Evolutionary conservation across 2,888 invertebrate species (phyloP).

Genomic region (Loripinus fragilis): DNA sequence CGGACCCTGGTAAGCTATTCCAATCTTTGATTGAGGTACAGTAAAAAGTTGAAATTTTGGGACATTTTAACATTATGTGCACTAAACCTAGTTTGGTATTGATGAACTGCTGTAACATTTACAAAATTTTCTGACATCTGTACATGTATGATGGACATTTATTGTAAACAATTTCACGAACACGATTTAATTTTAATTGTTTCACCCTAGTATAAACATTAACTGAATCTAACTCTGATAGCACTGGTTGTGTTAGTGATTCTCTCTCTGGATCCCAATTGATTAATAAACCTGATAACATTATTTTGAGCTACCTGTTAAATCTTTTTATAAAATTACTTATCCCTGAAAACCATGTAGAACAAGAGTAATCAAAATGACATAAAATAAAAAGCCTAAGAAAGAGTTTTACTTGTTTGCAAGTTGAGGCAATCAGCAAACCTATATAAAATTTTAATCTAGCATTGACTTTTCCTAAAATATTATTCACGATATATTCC

Average conservation of each 20-base stretch:
- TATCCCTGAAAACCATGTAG: constrained; percentile 9
- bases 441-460: constrained; percentile 8
- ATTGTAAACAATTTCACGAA: constrained; percentile 1
- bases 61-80: not conserved
- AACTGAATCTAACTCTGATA: constrained; percentile 13
- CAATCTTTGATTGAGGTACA: constrained; percentile 18
- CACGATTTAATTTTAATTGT: constrained; percentile 14
- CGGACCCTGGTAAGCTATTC: constrained; percentile 18
- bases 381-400: not conserved
- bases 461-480: constrained; percentile 10
- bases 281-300: constrained; percentile 19
- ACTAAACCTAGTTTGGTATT: not conserved
- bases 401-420: not conserved
- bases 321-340: not conserved
- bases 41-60: not conserved
- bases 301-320: constrained; percentile 9
- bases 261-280: not conserved
- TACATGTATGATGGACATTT: constrained; percentile 9
- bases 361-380: constrained; percentile 12
- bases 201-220: constrained; percentile 10
- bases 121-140: not conserved
- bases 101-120: not conserved
- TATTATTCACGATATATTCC: constrained; percentile 8
- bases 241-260: not conserved
- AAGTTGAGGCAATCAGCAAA: not conserved